These are phyloP conservation scores for Ganaspis brasiliensis DNA, from an alignment of 2,888 invertebrate species.

Conservation along the genomic window DNA sequence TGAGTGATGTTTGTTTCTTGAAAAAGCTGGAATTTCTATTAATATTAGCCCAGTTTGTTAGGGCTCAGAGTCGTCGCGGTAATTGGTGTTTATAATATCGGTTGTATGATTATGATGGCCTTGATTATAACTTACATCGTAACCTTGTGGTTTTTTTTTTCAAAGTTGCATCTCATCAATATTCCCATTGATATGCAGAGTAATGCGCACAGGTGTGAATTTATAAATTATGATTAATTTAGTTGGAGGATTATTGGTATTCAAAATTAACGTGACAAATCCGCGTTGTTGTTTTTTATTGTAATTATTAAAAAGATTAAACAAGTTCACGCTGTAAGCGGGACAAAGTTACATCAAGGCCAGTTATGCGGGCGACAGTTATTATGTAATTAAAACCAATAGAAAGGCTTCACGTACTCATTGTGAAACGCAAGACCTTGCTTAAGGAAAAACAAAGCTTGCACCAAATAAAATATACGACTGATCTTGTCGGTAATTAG, in stretches of 20 bases:
- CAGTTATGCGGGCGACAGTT: constrained; percentile 23
- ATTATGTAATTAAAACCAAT: constrained; percentile 51
- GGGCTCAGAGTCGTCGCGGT: not conserved
- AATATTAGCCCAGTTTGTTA: constrained; percentile 3
- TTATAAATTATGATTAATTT: not conserved
- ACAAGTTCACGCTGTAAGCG: constrained; percentile 33
- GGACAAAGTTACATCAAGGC: constrained; percentile 53
- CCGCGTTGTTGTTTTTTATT: not conserved
- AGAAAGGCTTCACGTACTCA: constrained; percentile 43
- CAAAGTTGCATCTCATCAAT: not conserved
- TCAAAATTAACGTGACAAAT: not conserved
- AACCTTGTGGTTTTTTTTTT: not conserved
- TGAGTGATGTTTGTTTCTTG: constrained; percentile 21
- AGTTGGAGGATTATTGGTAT: not conserved
- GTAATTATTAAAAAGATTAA: constrained; percentile 21
- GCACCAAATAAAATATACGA: constrained; percentile 27
- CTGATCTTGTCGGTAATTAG: not conserved
- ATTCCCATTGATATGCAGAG: not conserved
- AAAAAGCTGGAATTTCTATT: constrained; percentile 9
- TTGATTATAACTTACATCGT: not conserved
- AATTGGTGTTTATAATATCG: constrained; percentile 3
- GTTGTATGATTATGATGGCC: not conserved
- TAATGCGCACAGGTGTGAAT: not conserved
- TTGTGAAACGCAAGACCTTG: constrained; percentile 37
- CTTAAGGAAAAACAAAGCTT: constrained; percentile 29